Base-by-base conservation (phyloP, 2,113 vertebrate species). In the Prionailurus bengalensis region DNA sequence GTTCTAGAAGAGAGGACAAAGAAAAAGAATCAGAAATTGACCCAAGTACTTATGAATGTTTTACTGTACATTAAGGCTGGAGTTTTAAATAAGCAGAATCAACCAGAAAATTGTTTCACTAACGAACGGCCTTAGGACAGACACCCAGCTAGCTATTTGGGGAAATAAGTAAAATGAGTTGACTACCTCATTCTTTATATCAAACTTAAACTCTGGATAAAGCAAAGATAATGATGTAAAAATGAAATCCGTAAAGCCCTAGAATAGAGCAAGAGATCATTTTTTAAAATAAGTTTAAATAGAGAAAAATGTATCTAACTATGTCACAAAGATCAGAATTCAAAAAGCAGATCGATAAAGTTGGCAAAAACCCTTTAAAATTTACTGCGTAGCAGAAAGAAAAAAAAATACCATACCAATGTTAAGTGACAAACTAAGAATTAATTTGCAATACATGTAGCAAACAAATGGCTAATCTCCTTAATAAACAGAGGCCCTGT, bases 281-380 rank as follows among this genome's bases (percentile, higher is more conserved):
- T 91, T 82, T 87, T 79, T 27, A 3, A 53, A 93, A 83, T 94
- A 25, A 93, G 79, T 82, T 97, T 68, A 89, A 96, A 93, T 66
- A 89, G 29, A 90, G 19, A 36, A 94, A 29, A 21, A 5, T 25
- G 63, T 74, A 73, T 88, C 25, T 58, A 97, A 71, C 15, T 53
- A 39, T 85, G 16, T 95, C 76, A 93, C 39, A 71, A 84, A 84
- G 31, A 70, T 65, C 53, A 95, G 51, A 94, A 78, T 76, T 96
- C 17, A 76, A 82, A 94, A 93, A 89, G 36, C 1, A 82, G 7
- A 91, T 36, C 81, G 74, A 51, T 78, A 71, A n/a, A 93, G 36
- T 81, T 88, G 5, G 27, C 65, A 88, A 42, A 97, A 63, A 68
- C 7, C n/a, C 58, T 58, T 65, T 92, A 80, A 96, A 71, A 90